Percentiles rank a stretch among this genome's conserved stretches.
Conservation (phyloP, 2,797 vertebrate genomes). For the Peromyscus attwateri region DNA sequence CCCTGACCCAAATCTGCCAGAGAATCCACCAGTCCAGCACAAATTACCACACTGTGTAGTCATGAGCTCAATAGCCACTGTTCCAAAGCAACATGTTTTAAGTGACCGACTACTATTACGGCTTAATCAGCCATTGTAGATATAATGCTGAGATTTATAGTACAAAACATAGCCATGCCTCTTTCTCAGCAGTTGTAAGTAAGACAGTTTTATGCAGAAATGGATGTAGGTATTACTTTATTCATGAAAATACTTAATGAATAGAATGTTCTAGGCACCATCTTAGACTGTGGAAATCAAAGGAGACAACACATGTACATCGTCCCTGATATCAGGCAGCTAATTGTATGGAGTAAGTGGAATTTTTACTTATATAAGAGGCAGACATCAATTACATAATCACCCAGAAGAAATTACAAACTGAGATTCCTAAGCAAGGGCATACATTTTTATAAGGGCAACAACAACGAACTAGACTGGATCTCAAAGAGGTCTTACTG, state of each 20-base stretch:
- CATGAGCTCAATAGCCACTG: neutral
- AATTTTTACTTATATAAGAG: neutral
- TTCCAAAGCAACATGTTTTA: conserved; percentile 28
- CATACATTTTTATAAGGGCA: conserved; percentile 16
- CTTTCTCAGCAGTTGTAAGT: neutral
- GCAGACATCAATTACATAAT: conserved; percentile 33
- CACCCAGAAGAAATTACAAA: conserved; percentile 8
- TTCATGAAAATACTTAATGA: conserved; percentile 2
- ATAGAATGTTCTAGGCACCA: neutral
- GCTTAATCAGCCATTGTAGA: neutral
- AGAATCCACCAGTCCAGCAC: neutral
- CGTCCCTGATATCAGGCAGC: neutral
- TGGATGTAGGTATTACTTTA: neutral
- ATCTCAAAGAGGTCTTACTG: neutral
- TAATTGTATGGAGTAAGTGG: conserved; percentile 36
- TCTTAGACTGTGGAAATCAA: conserved; percentile 1
- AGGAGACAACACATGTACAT: conserved; percentile 10
- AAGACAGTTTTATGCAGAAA: conserved; percentile 58
- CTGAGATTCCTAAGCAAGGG: neutral
- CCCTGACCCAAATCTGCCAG: neutral
- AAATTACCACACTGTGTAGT: neutral
- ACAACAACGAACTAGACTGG: neutral
- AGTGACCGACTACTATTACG: neutral
- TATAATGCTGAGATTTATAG: neutral
- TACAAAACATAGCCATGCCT: neutral